Evolutionary conservation across 2,888 invertebrate species (phyloP).

Genomic region (Spialia ferax): DNA sequence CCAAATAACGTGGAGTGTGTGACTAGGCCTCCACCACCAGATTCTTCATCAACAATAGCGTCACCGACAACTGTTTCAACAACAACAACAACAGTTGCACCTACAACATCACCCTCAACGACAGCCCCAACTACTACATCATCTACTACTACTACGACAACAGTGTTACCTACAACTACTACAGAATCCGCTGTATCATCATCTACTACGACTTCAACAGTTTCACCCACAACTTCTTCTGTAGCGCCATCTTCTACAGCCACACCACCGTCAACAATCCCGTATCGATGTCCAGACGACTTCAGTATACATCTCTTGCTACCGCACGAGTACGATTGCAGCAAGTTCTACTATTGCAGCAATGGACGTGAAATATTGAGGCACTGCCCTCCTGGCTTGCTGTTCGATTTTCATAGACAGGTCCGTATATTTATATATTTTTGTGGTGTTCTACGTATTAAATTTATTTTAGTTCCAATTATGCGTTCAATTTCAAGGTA

Average conservation of each 20-base stretch:
- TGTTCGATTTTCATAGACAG: constrained; percentile 59
- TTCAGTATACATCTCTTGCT: constrained; percentile 43
- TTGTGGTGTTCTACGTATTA: too few relatives aligned
- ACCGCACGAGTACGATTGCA: constrained; percentile 64
- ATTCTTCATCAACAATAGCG: too few relatives aligned
- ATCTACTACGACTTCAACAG: constrained; percentile 26
- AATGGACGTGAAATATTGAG: constrained; percentile 55
- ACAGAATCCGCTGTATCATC: constrained; percentile 34
- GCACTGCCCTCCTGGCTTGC: constrained; percentile 54
- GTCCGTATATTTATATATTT: constrained; percentile 51
- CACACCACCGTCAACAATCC: constrained; percentile 41
- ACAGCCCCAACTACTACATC: background rate
- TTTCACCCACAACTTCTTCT: constrained; percentile 6
- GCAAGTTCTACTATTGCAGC: constrained; percentile 68
- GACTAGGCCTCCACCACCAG: constrained; percentile 6
- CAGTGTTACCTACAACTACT: constrained; percentile 28
- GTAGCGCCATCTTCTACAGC: background rate
- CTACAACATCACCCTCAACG: constrained; percentile 21
- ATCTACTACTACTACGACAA: background rate
- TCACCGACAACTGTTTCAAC: too few relatives aligned
- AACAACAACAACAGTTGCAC: constrained; percentile 5
- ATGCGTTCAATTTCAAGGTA: too few relatives aligned
- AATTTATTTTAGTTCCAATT: too few relatives aligned
- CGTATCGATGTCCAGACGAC: constrained; percentile 57
- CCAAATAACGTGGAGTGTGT: constrained; percentile 15